Conservation (phyloP, 1,140 invertebrate genomes). For the Luehdorfia chinensis region DNA sequence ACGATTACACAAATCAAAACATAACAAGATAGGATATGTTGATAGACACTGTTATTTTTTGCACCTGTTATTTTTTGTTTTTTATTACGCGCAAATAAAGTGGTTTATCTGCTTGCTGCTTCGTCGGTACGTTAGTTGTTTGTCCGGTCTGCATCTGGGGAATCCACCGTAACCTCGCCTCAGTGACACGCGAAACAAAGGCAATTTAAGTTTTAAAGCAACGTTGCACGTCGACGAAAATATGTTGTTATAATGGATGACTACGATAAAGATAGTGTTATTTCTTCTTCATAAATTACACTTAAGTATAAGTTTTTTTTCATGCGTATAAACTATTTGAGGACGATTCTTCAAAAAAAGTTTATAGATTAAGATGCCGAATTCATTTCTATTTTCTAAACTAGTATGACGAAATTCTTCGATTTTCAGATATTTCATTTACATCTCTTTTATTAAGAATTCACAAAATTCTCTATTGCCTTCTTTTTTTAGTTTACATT, state of each 20-base stretch:
- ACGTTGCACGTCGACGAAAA: not conserved
- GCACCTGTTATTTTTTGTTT: not conserved
- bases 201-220: not conserved
- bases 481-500: too few species aligned
- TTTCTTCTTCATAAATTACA: not conserved
- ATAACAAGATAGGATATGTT: too few species aligned
- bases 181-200: conserved; percentile 23
- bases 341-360: too few species aligned
- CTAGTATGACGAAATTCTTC: too few species aligned
- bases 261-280: not conserved
- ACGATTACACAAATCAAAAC: too few species aligned
- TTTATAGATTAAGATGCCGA: too few species aligned
- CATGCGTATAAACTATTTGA: too few species aligned
- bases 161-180: conserved; percentile 17
- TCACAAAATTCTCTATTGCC: too few species aligned
- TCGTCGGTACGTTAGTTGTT: conserved; percentile 20
- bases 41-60: not conserved
- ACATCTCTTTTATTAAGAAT: too few species aligned
- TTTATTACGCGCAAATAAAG: conserved; percentile 3
- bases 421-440: too few species aligned
- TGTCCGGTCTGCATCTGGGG: conserved; percentile 20
- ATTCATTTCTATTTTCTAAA: too few species aligned
- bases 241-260: not conserved
- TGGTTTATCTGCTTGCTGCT: conserved; percentile 9
- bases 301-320: too few species aligned